These are phyloP conservation scores for Eurystomus glaucurus DNA, from an alignment of 2,797 vertebrate species.

Conservation along the genomic window DNA sequence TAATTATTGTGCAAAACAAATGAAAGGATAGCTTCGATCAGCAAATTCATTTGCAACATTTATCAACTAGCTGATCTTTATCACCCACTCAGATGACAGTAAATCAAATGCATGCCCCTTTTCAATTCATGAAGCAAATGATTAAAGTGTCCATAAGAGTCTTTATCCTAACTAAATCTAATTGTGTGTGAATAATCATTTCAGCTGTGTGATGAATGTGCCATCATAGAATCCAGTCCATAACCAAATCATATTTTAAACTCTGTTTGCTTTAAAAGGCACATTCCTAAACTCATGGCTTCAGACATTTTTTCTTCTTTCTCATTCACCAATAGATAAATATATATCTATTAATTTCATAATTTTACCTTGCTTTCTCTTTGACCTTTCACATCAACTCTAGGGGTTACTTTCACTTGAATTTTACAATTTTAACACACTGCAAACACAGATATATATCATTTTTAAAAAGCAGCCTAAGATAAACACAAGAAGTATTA, in stretches of 20 bases:
- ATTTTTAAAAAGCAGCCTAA: neutral
- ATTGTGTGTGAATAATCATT: constrained; percentile 62
- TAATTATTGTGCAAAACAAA: constrained; percentile 79
- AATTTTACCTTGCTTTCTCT: neutral
- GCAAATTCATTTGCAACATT: constrained; percentile 70
- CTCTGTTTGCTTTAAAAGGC: neutral
- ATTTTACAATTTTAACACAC: neutral
- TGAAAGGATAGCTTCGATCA: constrained; percentile 73
- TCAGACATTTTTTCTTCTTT: neutral
- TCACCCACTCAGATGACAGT: constrained; percentile 66
- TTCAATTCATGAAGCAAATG: constrained; percentile 66
- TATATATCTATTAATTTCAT: neutral
- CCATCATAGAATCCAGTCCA: neutral
- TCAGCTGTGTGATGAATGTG: constrained; percentile 42
- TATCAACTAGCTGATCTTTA: constrained; percentile 76
- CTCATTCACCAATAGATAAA: neutral
- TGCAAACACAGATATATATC: neutral
- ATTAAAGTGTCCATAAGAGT: constrained; percentile 72
- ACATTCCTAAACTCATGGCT: neutral
- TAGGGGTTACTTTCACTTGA: neutral
- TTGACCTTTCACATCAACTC: neutral
- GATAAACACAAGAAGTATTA: neutral
- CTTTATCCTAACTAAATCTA: constrained; percentile 58
- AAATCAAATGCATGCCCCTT: constrained; percentile 75
- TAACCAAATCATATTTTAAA: constrained; percentile 3